Base-by-base conservation (phyloP, 2,113 vertebrate species). In the Rutilus rutilus region DNA sequence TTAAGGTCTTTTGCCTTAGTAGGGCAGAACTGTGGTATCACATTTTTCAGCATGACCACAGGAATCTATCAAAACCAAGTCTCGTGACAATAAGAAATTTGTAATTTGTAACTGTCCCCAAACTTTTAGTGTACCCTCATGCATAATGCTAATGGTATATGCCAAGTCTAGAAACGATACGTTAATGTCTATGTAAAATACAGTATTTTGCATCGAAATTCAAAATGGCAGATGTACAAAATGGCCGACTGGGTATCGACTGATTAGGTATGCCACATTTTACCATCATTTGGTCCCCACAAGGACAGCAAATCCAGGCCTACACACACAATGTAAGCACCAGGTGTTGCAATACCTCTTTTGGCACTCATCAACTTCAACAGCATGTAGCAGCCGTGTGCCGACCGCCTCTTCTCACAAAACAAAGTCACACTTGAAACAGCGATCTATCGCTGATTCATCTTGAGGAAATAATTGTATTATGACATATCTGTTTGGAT, bases 401-500 rank as follows among this genome's bases (percentile, higher is more conserved):
- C 8, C 0, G 11, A 25, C 14, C 6, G 27, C 59, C 23, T 64
- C 39, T 47, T 80, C 59, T 39, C 12, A 42, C 6, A 42, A 79
- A 60, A 78, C 33, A 78, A 59, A 59, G 33, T n/a, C 54, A 60
- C 21, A 60, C 52, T 21, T 59, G 19, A 7, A n/a, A 45, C 57
- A 17, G 57, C 7, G 14, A 64, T 60, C 36, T 47, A 27, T 14
- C 83, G 2, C 15, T 1, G 59, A 80, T 45, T 80, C 23, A 30
- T 30, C 39, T 45, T 9, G 4, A 80, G n/a, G 1, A 64, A 64
- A 21, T 30, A 27, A 80, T 64, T 47, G 23, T 30, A 80, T 64
- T 80, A 80, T 62, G 77, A 62, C 54, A 25, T 42, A 79, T 62
- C 57, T 76, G 54, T 84, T 62, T 75, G 57, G 25, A 25, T 15